Evolutionary conservation across 2,888 invertebrate genomes (phyloP), one percentile per base, ranked within the genome.

Genomic region (Eledona agricola): DNA sequence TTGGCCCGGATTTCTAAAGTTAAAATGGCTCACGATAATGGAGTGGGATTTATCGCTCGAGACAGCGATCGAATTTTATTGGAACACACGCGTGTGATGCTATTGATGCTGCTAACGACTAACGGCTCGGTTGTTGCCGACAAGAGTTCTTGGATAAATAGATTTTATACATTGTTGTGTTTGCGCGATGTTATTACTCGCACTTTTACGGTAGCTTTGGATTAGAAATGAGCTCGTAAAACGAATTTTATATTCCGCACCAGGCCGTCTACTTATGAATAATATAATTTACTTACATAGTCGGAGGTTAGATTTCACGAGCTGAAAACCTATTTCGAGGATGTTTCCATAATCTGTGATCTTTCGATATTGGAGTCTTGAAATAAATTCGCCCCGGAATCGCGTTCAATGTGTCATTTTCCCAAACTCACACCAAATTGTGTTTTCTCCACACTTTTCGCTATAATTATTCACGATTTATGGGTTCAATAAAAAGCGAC

Each of bases 161-260:
- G 32, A 43, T 43, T 35, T 47, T 26, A 47, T 35, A 47, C 47
- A 47, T 20, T 47, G 47, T 47, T 37, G 47, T 29, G 20, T 32
- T 7, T 29, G 19, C 20, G 29, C 42, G 31, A 11, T 31, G 35
- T 47, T 47, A 47, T 35, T 37, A 28, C 37, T 16, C 13, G n/a
- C 35, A 28, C 12, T 35, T 47, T 47, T 47, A 47, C 47, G 23
- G 47, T 28, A 28, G 47, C 11, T 37, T 37, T 37, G 35, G 47
- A 47, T 47, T 47, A 47, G 47, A 28, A 47, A 47, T 37, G 37
- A 47, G 47, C 4, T 47, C 47, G 47, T 47, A 47, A 47, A 46
- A 7, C 11, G 28, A 47, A 32, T 28, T 47, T 47, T 47, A 47
- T 35, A 10, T 34, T 10, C 9, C 9, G 28, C 42, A 29, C 29